phyloP scores from a whole-genome alignment of 2,113 vertebrate species.

The Engystomops pustulosus region DNA sequence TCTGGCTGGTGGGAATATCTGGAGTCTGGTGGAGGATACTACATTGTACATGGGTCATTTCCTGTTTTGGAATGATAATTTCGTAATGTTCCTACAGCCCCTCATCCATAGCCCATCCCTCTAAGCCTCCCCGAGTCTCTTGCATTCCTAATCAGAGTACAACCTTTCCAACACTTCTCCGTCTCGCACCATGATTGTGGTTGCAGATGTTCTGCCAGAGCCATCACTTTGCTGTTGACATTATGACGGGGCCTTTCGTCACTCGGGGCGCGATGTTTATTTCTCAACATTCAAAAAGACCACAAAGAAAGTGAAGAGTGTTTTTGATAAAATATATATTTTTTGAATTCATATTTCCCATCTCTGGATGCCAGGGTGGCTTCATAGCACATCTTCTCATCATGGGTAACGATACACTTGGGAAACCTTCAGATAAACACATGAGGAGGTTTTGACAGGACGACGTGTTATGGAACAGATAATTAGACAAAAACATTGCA shows the following conservation, averaged over 20 bases:
- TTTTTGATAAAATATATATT: neutral
- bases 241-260: neutral
- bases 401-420: neutral
- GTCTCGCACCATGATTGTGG: neutral
- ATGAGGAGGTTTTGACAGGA: neutral
- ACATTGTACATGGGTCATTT: no score
- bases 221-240: constrained; percentile 2
- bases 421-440: neutral
- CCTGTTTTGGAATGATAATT: no score
- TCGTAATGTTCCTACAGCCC: neutral
- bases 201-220: constrained; percentile 46
- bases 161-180: neutral
- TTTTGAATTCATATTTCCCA: neutral
- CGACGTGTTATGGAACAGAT: neutral
- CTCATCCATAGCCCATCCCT: neutral
- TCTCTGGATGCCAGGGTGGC: neutral
- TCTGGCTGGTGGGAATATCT: no score
- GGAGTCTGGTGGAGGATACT: no score
- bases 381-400: neutral
- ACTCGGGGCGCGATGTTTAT: neutral
- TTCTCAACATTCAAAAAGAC: neutral
- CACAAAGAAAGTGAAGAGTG: constrained; percentile 10
- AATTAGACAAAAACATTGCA: neutral
- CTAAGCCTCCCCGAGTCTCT: neutral
- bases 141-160: neutral